Evolutionary conservation across 2,113 vertebrate species (phyloP), one percentile per base, ranked within the genome.

Genomic region (Poecilia latipinna): DNA sequence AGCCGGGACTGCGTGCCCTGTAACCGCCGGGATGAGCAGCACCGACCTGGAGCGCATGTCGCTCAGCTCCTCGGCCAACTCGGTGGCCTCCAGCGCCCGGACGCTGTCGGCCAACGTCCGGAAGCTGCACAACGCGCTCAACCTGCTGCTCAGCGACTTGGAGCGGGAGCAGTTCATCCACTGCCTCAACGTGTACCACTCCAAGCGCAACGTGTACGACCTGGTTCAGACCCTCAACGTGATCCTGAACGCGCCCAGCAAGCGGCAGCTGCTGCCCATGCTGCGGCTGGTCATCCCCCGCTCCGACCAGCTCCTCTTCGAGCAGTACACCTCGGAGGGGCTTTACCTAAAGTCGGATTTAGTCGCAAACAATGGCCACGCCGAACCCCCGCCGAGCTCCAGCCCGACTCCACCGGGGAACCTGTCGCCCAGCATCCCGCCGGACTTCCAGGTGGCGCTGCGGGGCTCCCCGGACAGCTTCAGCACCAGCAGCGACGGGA

Each of bases 231-330:
- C 96, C 44, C 95, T 98, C 78, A 94, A 96, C 69, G 96, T 97
- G 51, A 96, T 98, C 79, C 95, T 99, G 68, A 96, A 97, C 89
- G 95, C 95, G 62, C 97, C 96, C 69, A 95, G 94, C 86, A 97
- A 98, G 86, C 92, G 97, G 51, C 97, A 97, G 90, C 96, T 99
- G 72, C 94, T 99, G 67, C 98, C 98, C 80, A 95, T 99, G 96
- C 93, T 99, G 79, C 96, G 97, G 24, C 93, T 98, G 74, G 98
- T 98, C 79, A 96, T 99, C 82, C 97, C 97, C 22, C 96, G 97
- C 79, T 98, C 97, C 0, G 97, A 99, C 91, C 98, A 99, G 95
- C 95, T 98, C 3, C 96, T 98, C 72, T 99, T 99, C 80, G 98
- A 99, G 86, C 97, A 97, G 80, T 98, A 99, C 91, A 98, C 98